Evolutionary conservation across 1,140 invertebrate species (phyloP).

Genomic region (Probaryconus sp.): DNA sequence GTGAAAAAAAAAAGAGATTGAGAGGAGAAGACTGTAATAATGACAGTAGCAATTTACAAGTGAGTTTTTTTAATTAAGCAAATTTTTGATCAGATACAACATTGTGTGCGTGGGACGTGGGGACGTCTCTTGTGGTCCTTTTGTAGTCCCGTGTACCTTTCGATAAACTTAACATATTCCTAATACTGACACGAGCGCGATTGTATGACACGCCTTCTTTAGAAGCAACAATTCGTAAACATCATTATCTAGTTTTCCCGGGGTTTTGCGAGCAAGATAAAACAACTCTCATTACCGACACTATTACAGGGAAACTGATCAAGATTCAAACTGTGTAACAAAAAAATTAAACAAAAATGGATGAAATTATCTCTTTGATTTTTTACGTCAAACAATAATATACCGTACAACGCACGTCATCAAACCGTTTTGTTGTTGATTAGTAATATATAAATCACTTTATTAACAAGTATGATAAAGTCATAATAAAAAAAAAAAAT

Average conservation of each 20-base stretch:
- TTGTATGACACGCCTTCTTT: constrained; percentile 37
- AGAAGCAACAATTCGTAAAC: constrained; percentile 14
- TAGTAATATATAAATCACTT: no score
- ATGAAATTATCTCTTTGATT: no score
- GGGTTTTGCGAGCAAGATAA: no score
- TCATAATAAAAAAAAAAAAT: neutral
- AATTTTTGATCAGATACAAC: constrained; percentile 19
- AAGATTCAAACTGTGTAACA: no score
- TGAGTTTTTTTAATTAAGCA: constrained; percentile 28
- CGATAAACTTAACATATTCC: constrained; percentile 75
- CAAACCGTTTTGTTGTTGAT: no score
- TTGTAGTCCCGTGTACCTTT: constrained; percentile 71
- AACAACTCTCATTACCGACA: no score
- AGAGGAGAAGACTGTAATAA: no score
- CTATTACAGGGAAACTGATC: no score
- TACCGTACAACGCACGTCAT: no score
- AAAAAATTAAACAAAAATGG: no score
- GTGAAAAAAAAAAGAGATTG: constrained; percentile 1
- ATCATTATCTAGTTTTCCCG: constrained; percentile 39
- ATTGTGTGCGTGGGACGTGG: constrained; percentile 29
- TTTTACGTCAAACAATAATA: no score
- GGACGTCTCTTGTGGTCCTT: constrained; percentile 54
- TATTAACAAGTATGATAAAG: neutral
- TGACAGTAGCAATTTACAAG: no score
- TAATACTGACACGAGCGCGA: constrained; percentile 74